These are phyloP conservation scores for Muraenolepis orangiensis DNA, from an alignment of 2,797 vertebrate species.

Conservation along the genomic window DNA sequence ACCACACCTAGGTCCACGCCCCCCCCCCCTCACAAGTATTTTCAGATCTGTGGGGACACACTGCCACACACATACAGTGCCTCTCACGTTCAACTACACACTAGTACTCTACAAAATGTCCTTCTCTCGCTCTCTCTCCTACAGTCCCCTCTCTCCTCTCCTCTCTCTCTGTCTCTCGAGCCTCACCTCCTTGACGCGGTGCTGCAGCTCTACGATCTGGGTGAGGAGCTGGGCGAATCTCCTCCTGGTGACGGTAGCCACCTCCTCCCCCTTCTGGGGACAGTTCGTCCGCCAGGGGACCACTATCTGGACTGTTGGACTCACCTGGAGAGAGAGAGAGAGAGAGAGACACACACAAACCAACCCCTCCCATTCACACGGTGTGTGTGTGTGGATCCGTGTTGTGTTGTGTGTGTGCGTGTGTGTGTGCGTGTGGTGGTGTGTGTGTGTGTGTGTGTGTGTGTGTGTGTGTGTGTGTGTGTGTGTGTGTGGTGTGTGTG, in stretches of 20 bases:
- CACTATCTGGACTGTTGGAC: constrained; percentile 91
- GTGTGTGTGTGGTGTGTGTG: too few relatives aligned
- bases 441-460: too few relatives aligned
- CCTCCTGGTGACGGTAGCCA: constrained; percentile 92
- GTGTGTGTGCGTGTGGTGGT: too few relatives aligned
- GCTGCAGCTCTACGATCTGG: constrained; percentile 93
- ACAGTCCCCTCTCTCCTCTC: constrained; percentile 30
- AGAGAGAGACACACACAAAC: constrained; percentile 8
- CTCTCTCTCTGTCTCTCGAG: not conserved
- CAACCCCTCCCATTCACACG: too few relatives aligned
- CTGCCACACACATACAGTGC: too few relatives aligned
- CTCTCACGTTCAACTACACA: not conserved
- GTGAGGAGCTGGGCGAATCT: constrained; percentile 91
- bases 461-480: too few relatives aligned
- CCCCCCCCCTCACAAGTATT: too few relatives aligned
- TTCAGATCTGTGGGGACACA: too few relatives aligned
- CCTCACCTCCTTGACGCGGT: constrained; percentile 88
- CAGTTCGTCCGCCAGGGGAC: constrained; percentile 86
- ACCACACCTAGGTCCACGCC: too few relatives aligned
- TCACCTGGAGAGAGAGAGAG: constrained; percentile 74
- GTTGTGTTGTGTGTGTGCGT: not conserved
- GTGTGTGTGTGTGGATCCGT: too few relatives aligned
- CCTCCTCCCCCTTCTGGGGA: constrained; percentile 88
- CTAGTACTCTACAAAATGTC: not conserved
- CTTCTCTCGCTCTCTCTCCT: constrained; percentile 64